Evolutionary conservation across 2,888 invertebrate species (phyloP).

Genomic region (Ectobius pallidus): DNA sequence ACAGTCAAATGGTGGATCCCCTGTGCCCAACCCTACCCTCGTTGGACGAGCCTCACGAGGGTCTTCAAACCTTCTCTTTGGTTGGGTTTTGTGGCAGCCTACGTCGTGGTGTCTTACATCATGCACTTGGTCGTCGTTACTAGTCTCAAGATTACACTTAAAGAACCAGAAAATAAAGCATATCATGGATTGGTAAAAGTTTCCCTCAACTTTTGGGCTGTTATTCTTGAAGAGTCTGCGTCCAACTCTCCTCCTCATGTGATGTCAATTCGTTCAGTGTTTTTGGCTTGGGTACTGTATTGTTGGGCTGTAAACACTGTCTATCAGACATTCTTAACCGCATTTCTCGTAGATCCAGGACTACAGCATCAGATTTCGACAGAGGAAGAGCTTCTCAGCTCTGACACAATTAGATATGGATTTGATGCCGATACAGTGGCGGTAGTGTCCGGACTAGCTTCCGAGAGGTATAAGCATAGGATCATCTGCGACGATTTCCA

Average conservation of each 20-base stretch:
- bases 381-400: not conserved
- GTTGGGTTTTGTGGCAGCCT: not conserved
- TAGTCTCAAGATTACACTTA: not conserved
- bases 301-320: conserved; percentile 12
- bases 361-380: conserved; percentile 12
- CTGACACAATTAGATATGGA: not conserved
- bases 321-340: conserved; percentile 18
- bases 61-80: not conserved
- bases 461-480: not conserved
- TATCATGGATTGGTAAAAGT: not conserved
- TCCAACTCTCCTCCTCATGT: not conserved
- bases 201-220: conserved; percentile 1
- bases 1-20: not conserved
- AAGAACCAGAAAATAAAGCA: not conserved
- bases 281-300: conserved; percentile 6
- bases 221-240: conserved; percentile 3
- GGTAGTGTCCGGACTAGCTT: not conserved
- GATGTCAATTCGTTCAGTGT: not conserved
- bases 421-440: not conserved
- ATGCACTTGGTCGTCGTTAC: not conserved
- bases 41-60: not conserved
- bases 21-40: not conserved
- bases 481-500: not conserved
- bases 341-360: not conserved
- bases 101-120: not conserved